Evolutionary conservation across 2,888 invertebrate genomes (phyloP), one percentile per base, ranked within the genome.

Genomic region (Drosophila maculinotata): DNA sequence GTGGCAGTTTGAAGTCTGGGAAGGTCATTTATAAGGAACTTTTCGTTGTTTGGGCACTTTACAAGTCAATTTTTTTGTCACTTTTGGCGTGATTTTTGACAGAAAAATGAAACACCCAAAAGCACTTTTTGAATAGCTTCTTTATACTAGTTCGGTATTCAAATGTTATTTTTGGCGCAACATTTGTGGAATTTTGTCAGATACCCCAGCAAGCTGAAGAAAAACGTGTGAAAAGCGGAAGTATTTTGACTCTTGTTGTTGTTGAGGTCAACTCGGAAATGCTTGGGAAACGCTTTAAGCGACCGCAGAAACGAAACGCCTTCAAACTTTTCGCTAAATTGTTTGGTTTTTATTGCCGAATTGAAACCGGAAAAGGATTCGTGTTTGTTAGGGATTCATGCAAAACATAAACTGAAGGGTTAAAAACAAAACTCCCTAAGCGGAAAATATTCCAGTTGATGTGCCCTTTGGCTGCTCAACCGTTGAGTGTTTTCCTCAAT

Each of bases 131-230:
- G n/a, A n/a, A n/a, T n/a, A n/a, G n/a, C n/a, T n/a, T n/a, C n/a
- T n/a, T n/a, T n/a, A n/a, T n/a, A n/a, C n/a, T n/a, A n/a, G n/a
- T n/a, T 79, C 69, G 85, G 80, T 63, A 80, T 80, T 82, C 80
- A 80, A 79, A 82, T 85, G 85, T 82, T 80, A 79, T 80, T 80
- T 80, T 75, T 80, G 79, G 85, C 63, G 76, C 72, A 72, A 67
- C 83, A 72, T 79, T 82, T 82, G 76, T 64, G 72, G 77, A 56
- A 79, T 69, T 64, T 62, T 20, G 57, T 47, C 41, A 42, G 35
- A 17, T 45, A 28, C 44, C 33, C 20, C 45, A 28, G 36, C 33
- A 35, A 41, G 26, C 4, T 12, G 30, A 45, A 44, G 59, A 49
- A 76, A 70, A 68, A 44, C 63, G 80, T 80, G 85, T 68, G 82